phyloP scores from a whole-genome alignment of 2,113 vertebrate genomes.

The Smithornis capensis region DNA sequence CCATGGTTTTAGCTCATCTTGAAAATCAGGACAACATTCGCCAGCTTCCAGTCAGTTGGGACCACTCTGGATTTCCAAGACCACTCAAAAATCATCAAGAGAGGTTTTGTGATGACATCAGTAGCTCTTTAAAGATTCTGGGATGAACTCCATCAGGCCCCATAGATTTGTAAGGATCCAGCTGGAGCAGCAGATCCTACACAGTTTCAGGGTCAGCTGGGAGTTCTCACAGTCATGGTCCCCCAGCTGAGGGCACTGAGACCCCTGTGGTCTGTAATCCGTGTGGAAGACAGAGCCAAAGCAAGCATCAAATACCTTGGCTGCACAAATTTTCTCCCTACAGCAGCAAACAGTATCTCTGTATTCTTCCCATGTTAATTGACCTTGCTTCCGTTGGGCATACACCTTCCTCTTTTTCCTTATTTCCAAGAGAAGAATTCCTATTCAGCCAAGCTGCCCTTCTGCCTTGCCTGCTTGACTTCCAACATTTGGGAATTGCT shows the following conservation, averaged over 20 bases:
- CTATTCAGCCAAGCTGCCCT: not conserved
- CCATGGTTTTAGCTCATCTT: not conserved
- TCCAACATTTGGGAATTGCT: not conserved
- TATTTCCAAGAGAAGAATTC: not conserved
- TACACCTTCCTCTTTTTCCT: not conserved
- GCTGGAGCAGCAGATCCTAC: not conserved
- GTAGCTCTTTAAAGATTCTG: not conserved
- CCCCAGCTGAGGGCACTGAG: not conserved
- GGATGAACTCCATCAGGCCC: not conserved
- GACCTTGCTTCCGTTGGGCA: not conserved
- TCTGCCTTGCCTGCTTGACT: not conserved
- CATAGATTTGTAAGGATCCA: not conserved
- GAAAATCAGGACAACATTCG: not conserved
- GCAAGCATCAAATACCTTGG: not conserved
- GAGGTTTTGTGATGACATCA: not conserved
- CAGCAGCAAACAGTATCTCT: not conserved
- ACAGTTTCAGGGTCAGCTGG: not conserved
- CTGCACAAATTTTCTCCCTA: not conserved
- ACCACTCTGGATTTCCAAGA: not conserved
- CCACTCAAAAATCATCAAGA: not conserved
- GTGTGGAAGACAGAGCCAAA: not conserved
- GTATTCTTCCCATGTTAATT: not conserved
- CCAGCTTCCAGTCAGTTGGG: not conserved
- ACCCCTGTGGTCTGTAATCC: not conserved
- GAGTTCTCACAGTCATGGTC: not conserved